phyloP scores from a whole-genome alignment of 2,797 vertebrate genomes.

The Morelia viridis region DNA sequence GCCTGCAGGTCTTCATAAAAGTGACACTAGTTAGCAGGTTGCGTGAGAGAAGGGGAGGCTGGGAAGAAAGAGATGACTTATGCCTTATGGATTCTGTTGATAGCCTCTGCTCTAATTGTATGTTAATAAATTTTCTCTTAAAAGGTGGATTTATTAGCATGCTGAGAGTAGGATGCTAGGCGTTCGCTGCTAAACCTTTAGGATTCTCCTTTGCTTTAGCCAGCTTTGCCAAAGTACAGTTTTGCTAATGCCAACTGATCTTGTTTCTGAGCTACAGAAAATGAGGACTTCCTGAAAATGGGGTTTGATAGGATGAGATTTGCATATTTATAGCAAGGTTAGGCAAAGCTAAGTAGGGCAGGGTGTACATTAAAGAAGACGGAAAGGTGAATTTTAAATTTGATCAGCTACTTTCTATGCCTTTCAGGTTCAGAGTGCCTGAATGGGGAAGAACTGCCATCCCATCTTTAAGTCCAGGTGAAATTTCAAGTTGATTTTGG shows the following conservation, averaged over 20 bases:
- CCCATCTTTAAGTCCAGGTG: not conserved
- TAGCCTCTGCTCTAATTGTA: not conserved
- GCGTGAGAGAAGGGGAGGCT: accelerated
- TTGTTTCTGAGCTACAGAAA: not conserved
- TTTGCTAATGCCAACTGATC: constrained; percentile 5
- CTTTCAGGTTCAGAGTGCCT: not conserved
- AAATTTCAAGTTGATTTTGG: not conserved
- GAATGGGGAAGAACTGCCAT: not conserved
- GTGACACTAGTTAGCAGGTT: not conserved
- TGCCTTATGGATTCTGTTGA: not conserved
- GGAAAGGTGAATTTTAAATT: not conserved
- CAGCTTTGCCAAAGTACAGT: not conserved
- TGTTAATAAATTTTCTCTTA: constrained; percentile 20
- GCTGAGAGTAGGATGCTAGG: accelerated
- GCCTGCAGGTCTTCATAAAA: not conserved
- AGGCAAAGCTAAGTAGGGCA: not conserved
- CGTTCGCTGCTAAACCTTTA: not conserved
- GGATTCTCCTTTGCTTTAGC: not conserved
- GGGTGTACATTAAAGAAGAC: not conserved
- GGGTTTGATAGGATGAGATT: not conserved
- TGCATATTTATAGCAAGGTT: not conserved
- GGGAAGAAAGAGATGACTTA: not conserved
- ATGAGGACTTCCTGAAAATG: not conserved
- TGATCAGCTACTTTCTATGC: not conserved
- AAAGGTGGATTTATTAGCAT: constrained; percentile 33